Conservation (phyloP, 2,888 invertebrate species). For the Zaprionus lineosus region DNA sequence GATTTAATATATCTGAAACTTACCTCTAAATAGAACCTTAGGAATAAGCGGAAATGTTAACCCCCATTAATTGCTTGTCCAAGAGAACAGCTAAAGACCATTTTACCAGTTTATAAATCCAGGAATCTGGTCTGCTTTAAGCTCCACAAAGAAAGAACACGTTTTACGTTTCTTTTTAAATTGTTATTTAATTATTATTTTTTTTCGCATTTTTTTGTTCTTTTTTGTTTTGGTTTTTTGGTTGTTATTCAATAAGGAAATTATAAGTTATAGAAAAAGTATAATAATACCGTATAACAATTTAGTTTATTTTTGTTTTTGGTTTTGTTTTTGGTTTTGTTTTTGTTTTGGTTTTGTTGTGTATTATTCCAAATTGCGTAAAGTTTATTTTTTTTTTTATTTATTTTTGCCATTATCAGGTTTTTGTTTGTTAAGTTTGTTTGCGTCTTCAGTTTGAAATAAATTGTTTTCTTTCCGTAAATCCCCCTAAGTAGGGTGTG, state of each 20-base stretch:
- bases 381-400: constrained; percentile 22
- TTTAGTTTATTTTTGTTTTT: constrained; percentile 66
- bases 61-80: too few relatives aligned
- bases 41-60: too few relatives aligned
- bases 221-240: constrained; percentile 33
- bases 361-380: constrained; percentile 47
- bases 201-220: constrained; percentile 42
- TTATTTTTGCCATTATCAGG: constrained; percentile 35
- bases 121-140: background rate
- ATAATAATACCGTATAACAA: constrained; percentile 82
- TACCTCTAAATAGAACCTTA: too few relatives aligned
- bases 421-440: constrained; percentile 25
- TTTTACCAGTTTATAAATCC: too few relatives aligned
- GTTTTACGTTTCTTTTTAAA: constrained; percentile 46
- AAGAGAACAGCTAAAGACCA: too few relatives aligned
- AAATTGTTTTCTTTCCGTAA: constrained; percentile 32
- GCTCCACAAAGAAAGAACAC: background rate
- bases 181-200: constrained; percentile 74
- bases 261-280: constrained; percentile 82
- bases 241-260: constrained; percentile 80
- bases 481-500: constrained; percentile 35
- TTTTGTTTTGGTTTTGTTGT: constrained; percentile 24
- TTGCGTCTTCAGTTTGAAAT: constrained; percentile 42
- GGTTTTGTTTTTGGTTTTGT: constrained; percentile 26
- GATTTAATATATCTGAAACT: too few relatives aligned